These are phyloP conservation scores for Cynopterus sphinx DNA, from an alignment of 2,797 vertebrate genomes.

Conservation along the genomic window DNA sequence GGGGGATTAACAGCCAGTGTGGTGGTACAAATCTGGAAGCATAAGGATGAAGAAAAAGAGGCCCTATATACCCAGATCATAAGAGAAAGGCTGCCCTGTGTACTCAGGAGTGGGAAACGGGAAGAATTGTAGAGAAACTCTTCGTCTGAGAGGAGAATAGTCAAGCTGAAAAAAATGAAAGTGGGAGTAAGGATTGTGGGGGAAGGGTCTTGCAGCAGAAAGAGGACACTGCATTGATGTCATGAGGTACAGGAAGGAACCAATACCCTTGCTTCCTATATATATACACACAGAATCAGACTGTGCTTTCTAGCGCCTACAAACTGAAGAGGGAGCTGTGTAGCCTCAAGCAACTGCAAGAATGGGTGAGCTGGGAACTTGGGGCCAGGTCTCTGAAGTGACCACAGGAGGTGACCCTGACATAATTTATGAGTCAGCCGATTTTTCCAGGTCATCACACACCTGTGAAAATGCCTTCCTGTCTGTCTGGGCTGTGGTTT, in stretches of 20 bases:
- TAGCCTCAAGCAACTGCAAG: not conserved
- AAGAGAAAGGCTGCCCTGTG: not conserved
- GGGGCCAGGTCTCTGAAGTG: constrained; percentile 23
- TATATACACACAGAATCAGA: not conserved
- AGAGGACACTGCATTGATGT: not conserved
- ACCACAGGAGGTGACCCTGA: constrained; percentile 69
- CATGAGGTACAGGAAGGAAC: not conserved
- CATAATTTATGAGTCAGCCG: constrained; percentile 57
- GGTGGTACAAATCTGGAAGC: not conserved
- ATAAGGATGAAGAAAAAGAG: not conserved
- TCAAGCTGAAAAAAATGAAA: not conserved
- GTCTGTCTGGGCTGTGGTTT: constrained; percentile 55
- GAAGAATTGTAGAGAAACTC: not conserved
- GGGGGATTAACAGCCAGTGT: no score
- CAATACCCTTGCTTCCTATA: not conserved
- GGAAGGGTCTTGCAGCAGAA: not conserved
- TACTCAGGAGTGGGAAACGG: not conserved
- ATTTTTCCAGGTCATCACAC: constrained; percentile 58
- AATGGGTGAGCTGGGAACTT: not conserved
- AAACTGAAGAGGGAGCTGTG: not conserved
- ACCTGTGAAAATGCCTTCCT: constrained; percentile 45
- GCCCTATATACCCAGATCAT: not conserved
- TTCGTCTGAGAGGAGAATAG: not conserved
- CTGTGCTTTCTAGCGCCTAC: not conserved
- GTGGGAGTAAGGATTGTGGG: not conserved